phyloP scores from a whole-genome alignment of 2,888 invertebrate genomes.

The Pammene aurita region DNA sequence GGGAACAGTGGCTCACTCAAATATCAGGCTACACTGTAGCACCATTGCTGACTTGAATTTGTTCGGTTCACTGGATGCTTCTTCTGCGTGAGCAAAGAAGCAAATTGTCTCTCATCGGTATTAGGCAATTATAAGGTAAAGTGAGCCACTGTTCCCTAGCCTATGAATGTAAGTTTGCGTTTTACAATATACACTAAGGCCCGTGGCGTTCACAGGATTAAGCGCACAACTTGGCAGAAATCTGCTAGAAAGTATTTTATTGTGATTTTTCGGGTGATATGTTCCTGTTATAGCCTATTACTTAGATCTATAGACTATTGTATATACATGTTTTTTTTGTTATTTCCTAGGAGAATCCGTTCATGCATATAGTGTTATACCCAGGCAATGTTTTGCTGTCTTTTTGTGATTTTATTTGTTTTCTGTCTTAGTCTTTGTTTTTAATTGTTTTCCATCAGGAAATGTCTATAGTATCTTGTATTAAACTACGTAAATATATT shows the following conservation, averaged over 20 bases:
- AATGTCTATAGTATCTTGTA: conserved; percentile 9
- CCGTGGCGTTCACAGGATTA: conserved; percentile 8
- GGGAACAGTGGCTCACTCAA: too few relatives aligned
- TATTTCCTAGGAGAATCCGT: conserved; percentile 18
- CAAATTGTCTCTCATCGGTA: too few relatives aligned
- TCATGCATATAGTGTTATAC: conserved; percentile 19
- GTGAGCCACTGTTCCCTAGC: too few relatives aligned
- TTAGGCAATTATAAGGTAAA: too few relatives aligned
- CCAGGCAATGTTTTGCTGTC: not conserved
- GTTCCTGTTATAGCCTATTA: conserved; percentile 9
- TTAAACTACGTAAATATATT: conserved; percentile 19
- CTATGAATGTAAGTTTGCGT: too few relatives aligned
- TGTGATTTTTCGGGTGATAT: conserved; percentile 19
- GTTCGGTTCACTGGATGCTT: too few relatives aligned
- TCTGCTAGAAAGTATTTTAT: not conserved
- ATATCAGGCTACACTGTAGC: too few relatives aligned
- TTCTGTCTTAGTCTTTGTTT: not conserved
- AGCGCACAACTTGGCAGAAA: not conserved
- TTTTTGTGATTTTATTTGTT: not conserved
- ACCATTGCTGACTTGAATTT: too few relatives aligned
- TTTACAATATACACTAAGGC: not conserved
- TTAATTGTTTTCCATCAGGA: conserved; percentile 10
- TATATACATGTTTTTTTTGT: conserved; percentile 18
- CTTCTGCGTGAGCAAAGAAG: too few relatives aligned
- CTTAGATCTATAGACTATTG: conserved; percentile 4